Conservation (phyloP, 64 coral and sea anemone genomes). For the Acropora tenuis region DNA sequence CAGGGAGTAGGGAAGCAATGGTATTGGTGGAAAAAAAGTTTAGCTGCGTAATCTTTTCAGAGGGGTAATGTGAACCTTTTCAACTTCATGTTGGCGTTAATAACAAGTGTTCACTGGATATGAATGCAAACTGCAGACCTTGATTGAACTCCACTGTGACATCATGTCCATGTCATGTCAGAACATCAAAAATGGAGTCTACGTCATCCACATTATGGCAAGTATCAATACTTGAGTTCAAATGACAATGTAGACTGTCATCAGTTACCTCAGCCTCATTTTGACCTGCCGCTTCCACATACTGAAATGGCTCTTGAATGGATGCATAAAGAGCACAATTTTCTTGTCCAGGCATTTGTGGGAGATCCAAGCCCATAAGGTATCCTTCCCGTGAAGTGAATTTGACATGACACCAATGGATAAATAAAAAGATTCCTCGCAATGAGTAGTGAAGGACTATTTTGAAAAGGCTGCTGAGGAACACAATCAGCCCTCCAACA, state of each 20-base stretch:
- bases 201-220: slow-evolving; percentile 12
- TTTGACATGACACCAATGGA: slow-evolving; percentile 66
- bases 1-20: too few species aligned
- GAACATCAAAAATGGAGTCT: slow-evolving; percentile 12
- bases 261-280: slow-evolving; percentile 13
- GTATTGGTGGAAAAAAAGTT: too few species aligned
- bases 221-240: slow-evolving; percentile 34
- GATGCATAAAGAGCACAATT: neutral
- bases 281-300: slow-evolving; percentile 32
- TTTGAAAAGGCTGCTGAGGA: slow-evolving; percentile 79
- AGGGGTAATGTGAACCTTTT: too few species aligned
- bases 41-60: too few species aligned
- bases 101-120: too few species aligned
- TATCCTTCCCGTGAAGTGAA: slow-evolving; percentile 54
- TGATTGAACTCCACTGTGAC: too few species aligned
- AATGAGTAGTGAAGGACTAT: slow-evolving; percentile 79
- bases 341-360: slow-evolving; percentile 18
- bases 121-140: too few species aligned
- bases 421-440: slow-evolving; percentile 59
- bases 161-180: neutral
- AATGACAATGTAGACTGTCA: slow-evolving; percentile 11
- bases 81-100: too few species aligned
- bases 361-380: slow-evolving; percentile 25
- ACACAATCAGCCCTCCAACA: slow-evolving; percentile 87
- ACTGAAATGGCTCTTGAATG: slow-evolving; percentile 72